Evolutionary conservation across 2,113 vertebrate genomes (phyloP).

Genomic region (Entomyzon cyanotis): DNA sequence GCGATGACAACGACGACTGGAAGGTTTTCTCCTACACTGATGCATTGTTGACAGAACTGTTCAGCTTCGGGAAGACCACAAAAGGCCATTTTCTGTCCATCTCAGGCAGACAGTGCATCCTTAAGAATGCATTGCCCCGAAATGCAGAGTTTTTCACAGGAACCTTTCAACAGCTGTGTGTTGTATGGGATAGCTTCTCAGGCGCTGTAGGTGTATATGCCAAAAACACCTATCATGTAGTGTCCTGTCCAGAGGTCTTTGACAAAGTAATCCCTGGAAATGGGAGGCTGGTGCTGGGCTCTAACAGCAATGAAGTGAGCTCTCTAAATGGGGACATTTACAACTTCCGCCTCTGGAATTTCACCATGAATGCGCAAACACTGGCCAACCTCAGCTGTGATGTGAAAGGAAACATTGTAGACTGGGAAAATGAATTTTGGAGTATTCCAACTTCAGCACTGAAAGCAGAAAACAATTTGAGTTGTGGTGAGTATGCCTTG

Average conservation of each 20-base stretch:
- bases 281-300: constrained; percentile 81
- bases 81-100: constrained; percentile 67
- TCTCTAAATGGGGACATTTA: constrained; percentile 87
- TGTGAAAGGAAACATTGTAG: constrained; percentile 83
- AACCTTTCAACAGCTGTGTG: constrained; percentile 81
- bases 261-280: constrained; percentile 69
- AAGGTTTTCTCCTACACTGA: constrained; percentile 82
- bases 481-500: constrained; percentile 89
- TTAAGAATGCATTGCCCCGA: constrained; percentile 67
- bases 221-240: constrained; percentile 58
- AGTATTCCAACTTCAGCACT: constrained; percentile 79
- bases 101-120: constrained; percentile 67
- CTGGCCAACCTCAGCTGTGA: constrained; percentile 84
- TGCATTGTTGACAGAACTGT: not conserved
- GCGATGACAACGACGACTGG: constrained; percentile 76
- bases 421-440: constrained; percentile 95
- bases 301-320: constrained; percentile 59
- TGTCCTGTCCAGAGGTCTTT: constrained; percentile 65
- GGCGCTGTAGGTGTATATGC: constrained; percentile 72
- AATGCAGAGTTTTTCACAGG: constrained; percentile 74
- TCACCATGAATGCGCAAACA: constrained; percentile 75
- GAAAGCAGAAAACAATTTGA: constrained; percentile 86
- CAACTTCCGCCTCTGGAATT: constrained; percentile 93
- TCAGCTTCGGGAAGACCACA: constrained; percentile 77
- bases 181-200: constrained; percentile 76